These are phyloP conservation scores for Diabrotica balteata DNA, from an alignment of 2,888 invertebrate genomes.

Conservation along the genomic window DNA sequence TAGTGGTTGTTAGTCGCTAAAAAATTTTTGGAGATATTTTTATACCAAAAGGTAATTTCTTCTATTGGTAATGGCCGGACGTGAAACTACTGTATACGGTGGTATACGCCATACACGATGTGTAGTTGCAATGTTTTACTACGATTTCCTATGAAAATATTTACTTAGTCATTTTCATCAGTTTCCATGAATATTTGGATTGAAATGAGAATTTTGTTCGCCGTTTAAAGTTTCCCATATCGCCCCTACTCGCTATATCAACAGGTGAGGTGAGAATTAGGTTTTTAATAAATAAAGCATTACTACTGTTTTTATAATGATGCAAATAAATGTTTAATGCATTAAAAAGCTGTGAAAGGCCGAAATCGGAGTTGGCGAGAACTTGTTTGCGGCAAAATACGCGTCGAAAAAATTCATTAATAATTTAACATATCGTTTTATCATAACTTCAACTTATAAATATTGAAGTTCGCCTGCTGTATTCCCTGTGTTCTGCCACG, in stretches of 20 bases:
- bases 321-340: conserved; percentile 48
- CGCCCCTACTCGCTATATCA: conserved; percentile 37
- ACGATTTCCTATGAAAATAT: too few relatives aligned
- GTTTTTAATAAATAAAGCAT: conserved; percentile 43
- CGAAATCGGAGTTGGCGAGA: conserved; percentile 27
- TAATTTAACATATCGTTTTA: conserved; percentile 60
- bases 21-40: too few relatives aligned
- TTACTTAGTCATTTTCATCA: too few relatives aligned
- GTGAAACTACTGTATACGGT: too few relatives aligned
- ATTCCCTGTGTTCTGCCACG: not conserved
- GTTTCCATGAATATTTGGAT: too few relatives aligned
- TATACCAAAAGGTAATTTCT: too few relatives aligned
- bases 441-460: conserved; percentile 60
- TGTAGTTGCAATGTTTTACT: too few relatives aligned
- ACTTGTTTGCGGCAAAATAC: conserved; percentile 49
- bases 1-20: too few relatives aligned
- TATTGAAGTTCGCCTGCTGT: conserved; percentile 53
- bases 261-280: conserved; percentile 49
- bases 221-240: not conserved
- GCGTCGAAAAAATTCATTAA: conserved; percentile 61
- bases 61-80: too few relatives aligned
- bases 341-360: conserved; percentile 41
- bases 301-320: conserved; percentile 45
- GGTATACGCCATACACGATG: too few relatives aligned
- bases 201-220: too few relatives aligned